Evolutionary conservation across 2,888 invertebrate species (phyloP).

Genomic region (Zele albiditarsus): DNA sequence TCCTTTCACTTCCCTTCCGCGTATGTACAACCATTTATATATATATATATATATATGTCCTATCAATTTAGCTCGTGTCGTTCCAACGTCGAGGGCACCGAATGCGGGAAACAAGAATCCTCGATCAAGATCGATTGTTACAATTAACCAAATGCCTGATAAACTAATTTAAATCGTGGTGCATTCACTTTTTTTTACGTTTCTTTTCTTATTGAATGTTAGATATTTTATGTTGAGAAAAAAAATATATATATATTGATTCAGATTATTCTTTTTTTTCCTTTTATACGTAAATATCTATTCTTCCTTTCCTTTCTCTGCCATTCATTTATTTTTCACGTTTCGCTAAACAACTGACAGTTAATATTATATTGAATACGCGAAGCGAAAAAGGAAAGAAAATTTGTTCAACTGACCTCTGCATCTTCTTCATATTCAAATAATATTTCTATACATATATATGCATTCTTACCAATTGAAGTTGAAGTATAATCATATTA

Average conservation of each 20-base stretch:
- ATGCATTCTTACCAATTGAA: neutral
- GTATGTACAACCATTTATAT: neutral
- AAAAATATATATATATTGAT: slow-evolving; percentile 19
- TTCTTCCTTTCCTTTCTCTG: neutral
- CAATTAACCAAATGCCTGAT: slow-evolving; percentile 57
- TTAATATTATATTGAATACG: neutral
- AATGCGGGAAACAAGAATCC: slow-evolving; percentile 70
- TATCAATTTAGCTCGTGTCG: slow-evolving; percentile 48
- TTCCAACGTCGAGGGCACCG: slow-evolving; percentile 52
- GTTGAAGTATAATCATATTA: neutral
- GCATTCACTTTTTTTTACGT: slow-evolving; percentile 50
- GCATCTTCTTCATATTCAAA: neutral
- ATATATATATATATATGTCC: neutral
- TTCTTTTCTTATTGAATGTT: slow-evolving; percentile 46
- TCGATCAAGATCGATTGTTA: slow-evolving; percentile 71
- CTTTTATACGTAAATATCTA: neutral
- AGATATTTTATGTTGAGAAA: slow-evolving; percentile 7
- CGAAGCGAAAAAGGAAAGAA: neutral
- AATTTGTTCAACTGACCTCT: neutral
- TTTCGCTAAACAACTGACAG: too few relatives aligned
- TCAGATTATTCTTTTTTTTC: neutral
- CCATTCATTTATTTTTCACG: neutral
- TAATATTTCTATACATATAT: neutral
- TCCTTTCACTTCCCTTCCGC: slow-evolving; percentile 50
- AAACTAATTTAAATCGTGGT: neutral